These are phyloP conservation scores for Chrysolina oricalcia DNA, from an alignment of 2,888 invertebrate genomes.

Conservation along the genomic window DNA sequence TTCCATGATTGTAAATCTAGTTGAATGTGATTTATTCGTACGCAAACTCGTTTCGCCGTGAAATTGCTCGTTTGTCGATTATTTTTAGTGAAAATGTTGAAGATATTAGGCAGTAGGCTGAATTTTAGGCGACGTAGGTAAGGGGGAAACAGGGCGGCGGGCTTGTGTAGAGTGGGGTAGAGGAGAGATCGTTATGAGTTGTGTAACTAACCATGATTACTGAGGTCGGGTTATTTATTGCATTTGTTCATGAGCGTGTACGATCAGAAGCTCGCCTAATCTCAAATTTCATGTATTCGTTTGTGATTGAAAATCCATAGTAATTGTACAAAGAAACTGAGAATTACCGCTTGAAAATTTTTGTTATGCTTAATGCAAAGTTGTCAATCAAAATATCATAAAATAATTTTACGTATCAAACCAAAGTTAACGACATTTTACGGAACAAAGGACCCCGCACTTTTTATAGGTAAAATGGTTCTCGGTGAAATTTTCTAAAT, in stretches of 20 bases:
- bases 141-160: constrained; percentile 36
- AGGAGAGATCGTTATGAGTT: neutral
- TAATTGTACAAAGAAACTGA: no score
- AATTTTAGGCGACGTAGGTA: constrained; percentile 68
- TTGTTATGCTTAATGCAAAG: no score
- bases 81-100: constrained; percentile 60
- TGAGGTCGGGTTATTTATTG: neutral
- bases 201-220: constrained; percentile 2
- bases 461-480: no score
- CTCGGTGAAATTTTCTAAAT: no score
- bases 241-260: neutral
- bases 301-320: no score
- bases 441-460: no score
- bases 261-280: no score
- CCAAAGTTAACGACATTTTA: no score
- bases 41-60: constrained; percentile 4
- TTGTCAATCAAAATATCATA: no score
- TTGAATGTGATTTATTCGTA: constrained; percentile 6
- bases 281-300: no score
- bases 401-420: no score
- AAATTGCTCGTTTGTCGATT: constrained; percentile 7
- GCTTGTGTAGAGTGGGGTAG: neutral
- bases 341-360: no score
- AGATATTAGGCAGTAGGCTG: constrained; percentile 63
- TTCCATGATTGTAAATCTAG: neutral